Conservation (phyloP, 2,797 vertebrate species). For the Betta splendens region DNA sequence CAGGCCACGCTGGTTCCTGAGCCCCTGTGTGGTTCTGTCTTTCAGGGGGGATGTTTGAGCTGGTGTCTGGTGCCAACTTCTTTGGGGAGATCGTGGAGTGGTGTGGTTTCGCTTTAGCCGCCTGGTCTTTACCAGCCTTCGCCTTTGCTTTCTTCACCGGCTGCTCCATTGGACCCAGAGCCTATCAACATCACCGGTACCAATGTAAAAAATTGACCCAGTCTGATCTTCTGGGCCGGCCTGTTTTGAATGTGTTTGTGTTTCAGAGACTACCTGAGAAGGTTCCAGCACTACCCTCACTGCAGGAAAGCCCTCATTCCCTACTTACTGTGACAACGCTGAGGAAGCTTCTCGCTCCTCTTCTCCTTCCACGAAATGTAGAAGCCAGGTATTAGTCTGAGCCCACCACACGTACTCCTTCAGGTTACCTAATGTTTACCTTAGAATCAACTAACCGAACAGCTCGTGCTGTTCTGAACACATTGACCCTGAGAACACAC, state of each 20-base stretch:
- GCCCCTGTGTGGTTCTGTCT: neutral
- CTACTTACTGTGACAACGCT: constrained; percentile 67
- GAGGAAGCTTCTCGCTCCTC: no score
- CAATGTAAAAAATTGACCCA: no score
- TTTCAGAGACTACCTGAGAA: constrained; percentile 72
- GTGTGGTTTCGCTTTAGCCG: constrained; percentile 88
- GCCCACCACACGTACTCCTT: no score
- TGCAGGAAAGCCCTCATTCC: constrained; percentile 77
- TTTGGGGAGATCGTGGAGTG: constrained; percentile 94
- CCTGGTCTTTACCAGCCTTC: constrained; percentile 86
- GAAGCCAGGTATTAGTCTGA: no score
- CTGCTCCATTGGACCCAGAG: constrained; percentile 88
- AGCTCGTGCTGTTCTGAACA: no score
- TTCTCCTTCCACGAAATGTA: no score
- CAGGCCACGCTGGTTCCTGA: neutral
- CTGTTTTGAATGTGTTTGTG: neutral
- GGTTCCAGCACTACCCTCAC: constrained; percentile 74
- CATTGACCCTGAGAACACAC: no score
- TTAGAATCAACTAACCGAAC: no score
- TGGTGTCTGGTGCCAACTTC: constrained; percentile 91
- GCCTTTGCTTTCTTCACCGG: constrained; percentile 88
- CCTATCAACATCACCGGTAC: constrained; percentile 87
- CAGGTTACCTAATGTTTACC: no score
- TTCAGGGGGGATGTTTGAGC: constrained; percentile 91
- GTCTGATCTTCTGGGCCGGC: no score